Base-by-base conservation (phyloP, 2,113 vertebrate genomes). In the Rousettus leschenaultii region DNA sequence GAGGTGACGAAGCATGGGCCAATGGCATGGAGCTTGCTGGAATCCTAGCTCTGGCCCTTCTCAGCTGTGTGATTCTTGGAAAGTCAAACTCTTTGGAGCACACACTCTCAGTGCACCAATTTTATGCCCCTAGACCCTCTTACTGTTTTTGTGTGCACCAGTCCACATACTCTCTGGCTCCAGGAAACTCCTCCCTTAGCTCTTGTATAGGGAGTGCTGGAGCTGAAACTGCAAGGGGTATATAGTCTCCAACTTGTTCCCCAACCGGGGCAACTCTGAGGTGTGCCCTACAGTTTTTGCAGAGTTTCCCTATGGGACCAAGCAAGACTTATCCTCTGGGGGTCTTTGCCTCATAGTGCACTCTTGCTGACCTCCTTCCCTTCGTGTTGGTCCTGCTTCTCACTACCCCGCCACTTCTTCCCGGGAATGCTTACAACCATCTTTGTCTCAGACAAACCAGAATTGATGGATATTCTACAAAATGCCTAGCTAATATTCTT, bases 41-140 rank as follows among this genome's bases (percentile, higher is more conserved):
- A 53, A 87, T 89, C 33, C 30, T 14, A 61, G n/a, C 26, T 89
- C 71, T n/a, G 61, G 61, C n/a, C 38, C 35, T 96, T 70, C 9
- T 59, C n/a, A 78, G 82, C 16, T 53, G 4, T 63, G 63, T 28
- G 71, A 78, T 48, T 28, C 85, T n/a, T 33, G 70, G 40, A 13
- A 84, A 80, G 15, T 43, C 73, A 57, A 70, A 40, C 19, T 77
- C 63, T 84, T 71, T 68, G 53, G 40, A 24, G 66, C 38, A 26
- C 1, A 26, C 5, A 9, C 48, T 38, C 7, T 38, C 70, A 51
- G 6, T 2, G 38, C 16, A 26, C 19, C 15, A 3, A 8, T 21
- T 68, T 63, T 61, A n/a, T 79, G 13, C 5, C 43, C 14, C 3
- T 26, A 24, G 43, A 11, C 59, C 24, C 13, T 33, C 82, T 26